A percentile compares a stretch with the other conserved stretches of the same genome.
phyloP scores from a whole-genome alignment of 2,797 vertebrate species.

The Premnoplex brunnescens region DNA sequence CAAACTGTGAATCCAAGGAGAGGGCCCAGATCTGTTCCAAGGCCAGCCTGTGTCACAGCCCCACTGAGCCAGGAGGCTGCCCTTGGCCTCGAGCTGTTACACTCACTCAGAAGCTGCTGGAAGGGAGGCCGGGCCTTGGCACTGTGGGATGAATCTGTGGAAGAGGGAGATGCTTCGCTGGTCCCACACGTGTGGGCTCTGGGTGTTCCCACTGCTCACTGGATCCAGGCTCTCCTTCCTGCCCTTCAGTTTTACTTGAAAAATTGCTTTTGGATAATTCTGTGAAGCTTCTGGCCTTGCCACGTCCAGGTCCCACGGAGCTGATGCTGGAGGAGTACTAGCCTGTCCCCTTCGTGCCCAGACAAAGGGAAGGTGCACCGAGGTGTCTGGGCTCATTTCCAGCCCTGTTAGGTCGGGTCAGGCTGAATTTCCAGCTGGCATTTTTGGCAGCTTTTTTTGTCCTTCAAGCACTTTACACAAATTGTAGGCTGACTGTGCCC shows the following conservation, averaged over 20 bases:
- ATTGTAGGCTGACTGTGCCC: not conserved
- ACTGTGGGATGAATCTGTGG: not conserved
- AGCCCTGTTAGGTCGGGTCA: not conserved
- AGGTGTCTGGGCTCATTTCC: fast-evolving
- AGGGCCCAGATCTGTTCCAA: not conserved
- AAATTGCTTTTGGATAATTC: not conserved
- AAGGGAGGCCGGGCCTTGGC: not conserved
- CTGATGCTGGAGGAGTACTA: not conserved
- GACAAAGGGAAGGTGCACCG: not conserved
- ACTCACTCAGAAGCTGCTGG: not conserved
- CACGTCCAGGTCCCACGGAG: not conserved
- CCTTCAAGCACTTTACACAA: slow-evolving; percentile 2
- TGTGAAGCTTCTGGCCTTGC: not conserved
- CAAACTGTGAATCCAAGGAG: not conserved
- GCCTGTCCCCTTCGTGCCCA: fast-evolving
- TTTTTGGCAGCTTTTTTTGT: slow-evolving; percentile 17
- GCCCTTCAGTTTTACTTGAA: slow-evolving; percentile 27
- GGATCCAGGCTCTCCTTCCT: not conserved
- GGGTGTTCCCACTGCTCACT: not conserved
- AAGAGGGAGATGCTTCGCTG: not conserved
- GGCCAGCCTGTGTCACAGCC: fast-evolving
- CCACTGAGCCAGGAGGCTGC: not conserved
- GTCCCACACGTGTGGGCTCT: not conserved
- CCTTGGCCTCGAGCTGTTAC: not conserved
- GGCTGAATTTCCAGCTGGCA: not conserved